phyloP scores from a whole-genome alignment of 2,888 invertebrate species.

The Lochmaea crataegi region DNA sequence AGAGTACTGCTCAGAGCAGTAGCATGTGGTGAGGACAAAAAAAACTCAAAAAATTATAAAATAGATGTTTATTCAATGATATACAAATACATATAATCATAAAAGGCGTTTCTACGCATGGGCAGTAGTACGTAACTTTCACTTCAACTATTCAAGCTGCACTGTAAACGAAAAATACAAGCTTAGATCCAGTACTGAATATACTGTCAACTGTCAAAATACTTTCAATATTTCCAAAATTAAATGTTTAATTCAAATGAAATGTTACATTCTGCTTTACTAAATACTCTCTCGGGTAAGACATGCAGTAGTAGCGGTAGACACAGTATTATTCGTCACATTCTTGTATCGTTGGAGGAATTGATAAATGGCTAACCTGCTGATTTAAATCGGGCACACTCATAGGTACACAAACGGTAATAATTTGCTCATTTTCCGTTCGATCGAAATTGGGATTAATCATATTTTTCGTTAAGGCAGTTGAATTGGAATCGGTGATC shows the following conservation, averaged over 20 bases:
- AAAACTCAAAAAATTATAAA: constrained; percentile 24
- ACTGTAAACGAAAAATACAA: too few relatives aligned
- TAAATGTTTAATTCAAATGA: too few relatives aligned
- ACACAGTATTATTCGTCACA: constrained; percentile 13
- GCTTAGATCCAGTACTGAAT: too few relatives aligned
- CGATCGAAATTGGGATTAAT: background rate
- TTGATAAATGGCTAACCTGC: constrained; percentile 5
- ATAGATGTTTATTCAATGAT: constrained; percentile 31
- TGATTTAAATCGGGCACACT: constrained; percentile 1
- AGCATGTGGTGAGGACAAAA: background rate
- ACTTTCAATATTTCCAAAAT: too few relatives aligned
- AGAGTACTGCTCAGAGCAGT: too few relatives aligned
- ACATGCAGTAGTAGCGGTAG: too few relatives aligned
- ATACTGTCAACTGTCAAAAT: too few relatives aligned
- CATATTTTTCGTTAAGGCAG: background rate
- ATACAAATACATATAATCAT: constrained; percentile 22
- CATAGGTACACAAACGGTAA: background rate
- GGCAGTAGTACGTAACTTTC: background rate
- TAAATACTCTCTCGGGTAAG: too few relatives aligned
- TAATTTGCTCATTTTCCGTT: background rate
- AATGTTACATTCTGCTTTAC: too few relatives aligned
- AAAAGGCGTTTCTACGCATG: background rate
- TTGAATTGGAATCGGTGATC: constrained; percentile 14
- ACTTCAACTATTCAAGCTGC: too few relatives aligned
- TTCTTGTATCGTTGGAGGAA: constrained; percentile 33